Base-by-base conservation (phyloP, 2,888 invertebrate genomes). In the Cremastinae sp. region DNA sequence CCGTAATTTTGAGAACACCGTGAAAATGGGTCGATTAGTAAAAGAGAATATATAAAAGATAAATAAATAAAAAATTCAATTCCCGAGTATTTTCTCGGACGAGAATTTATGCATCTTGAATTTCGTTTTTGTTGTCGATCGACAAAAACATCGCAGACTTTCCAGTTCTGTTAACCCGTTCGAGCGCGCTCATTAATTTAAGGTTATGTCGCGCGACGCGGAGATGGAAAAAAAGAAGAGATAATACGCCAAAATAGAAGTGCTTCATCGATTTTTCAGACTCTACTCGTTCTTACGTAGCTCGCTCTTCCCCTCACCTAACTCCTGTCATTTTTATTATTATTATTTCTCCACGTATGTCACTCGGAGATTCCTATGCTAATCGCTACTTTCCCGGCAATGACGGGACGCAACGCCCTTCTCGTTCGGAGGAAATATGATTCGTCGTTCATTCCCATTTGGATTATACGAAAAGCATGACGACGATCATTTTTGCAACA, bases 1-100 rank as follows among this genome's bases (percentile, higher is more conserved):
- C 28, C 76, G 76, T 70, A 69, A 74, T 77, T 74, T 73, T 61
- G 65, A 72, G 62, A 65, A 73, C 69, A 76, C 22, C 59, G 69
- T 49, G 61, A 74, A 74, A 73, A 76, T 76, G 76, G 76, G 73
- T 77, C 76, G 76, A 77, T 77, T 73, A 69, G 55, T 20, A 35
- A 12, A 45, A 51, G 69, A 51, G 74, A n/a, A n/a, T n/a, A n/a
- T n/a, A n/a, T n/a, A n/a, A n/a, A n/a, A n/a, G n/a, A n/a, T n/a
- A n/a, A n/a, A n/a, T n/a, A n/a, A n/a, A n/a, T n/a, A n/a, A n/a
- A n/a, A n/a, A n/a, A n/a, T n/a, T n/a, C n/a, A n/a, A n/a, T n/a
- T n/a, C n/a, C n/a, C n/a, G n/a, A n/a, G n/a, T n/a, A n/a, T n/a
- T n/a, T n/a, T n/a, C 28, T 5, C 28, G 28, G 2, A 5, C 28